Conservation (phyloP, 2,797 vertebrate genomes). For the Chrysocyon brachyurus region DNA sequence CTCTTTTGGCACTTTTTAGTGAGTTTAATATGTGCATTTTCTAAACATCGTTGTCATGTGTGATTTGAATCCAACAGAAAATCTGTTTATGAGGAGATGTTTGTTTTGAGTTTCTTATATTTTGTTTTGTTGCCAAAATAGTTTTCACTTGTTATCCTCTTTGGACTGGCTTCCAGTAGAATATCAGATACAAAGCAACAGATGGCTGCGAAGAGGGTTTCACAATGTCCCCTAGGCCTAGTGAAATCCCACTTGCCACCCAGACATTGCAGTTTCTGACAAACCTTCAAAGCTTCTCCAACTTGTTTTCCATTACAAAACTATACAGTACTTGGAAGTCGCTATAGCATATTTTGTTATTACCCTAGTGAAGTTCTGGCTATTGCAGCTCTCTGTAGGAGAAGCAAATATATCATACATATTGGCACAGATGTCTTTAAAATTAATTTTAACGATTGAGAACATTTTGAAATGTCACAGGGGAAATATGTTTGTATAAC, state of each 20-base stretch:
- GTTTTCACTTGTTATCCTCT: conserved; percentile 80
- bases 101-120: conserved; percentile 77
- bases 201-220: conserved; percentile 61
- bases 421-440: conserved; percentile 65
- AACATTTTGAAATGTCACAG: conserved; percentile 70
- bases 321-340: conserved; percentile 55
- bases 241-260: conserved; percentile 66
- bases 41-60: background rate
- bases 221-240: conserved; percentile 55
- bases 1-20: background rate
- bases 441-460: conserved; percentile 70
- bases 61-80: conserved; percentile 66
- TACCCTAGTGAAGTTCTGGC: conserved; percentile 39
- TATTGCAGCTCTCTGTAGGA: conserved; percentile 41
- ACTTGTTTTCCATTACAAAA: conserved; percentile 76
- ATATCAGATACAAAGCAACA: conserved; percentile 76
- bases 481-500: conserved; percentile 66
- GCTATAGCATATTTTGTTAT: conserved; percentile 3
- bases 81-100: conserved; percentile 62
- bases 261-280: conserved; percentile 68
- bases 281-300: conserved; percentile 67
- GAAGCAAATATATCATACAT: conserved; percentile 35
- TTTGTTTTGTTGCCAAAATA: conserved; percentile 80
- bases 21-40: conserved; percentile 9
- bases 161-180: conserved; percentile 75